phyloP scores from a whole-genome alignment of 1,140 invertebrate genomes.

The Adoxophyes honmai region DNA sequence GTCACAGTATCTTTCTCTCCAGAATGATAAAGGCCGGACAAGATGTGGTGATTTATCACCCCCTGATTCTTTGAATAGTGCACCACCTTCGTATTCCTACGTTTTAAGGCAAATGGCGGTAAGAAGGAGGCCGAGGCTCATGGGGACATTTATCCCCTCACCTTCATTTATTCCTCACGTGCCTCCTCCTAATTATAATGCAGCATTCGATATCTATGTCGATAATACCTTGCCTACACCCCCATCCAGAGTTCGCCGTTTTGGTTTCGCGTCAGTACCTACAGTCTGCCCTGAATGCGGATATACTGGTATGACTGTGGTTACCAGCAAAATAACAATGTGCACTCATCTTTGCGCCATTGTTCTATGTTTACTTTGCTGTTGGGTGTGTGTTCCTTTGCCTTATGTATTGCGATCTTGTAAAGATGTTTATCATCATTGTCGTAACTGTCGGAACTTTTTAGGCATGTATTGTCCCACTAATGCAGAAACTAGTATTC shows the following conservation, averaged over 20 bases:
- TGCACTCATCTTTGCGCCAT: constrained; percentile 64
- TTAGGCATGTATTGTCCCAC: constrained; percentile 64
- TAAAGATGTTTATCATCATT: constrained; percentile 69
- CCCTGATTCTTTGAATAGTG: constrained; percentile 59
- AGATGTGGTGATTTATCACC: constrained; percentile 36
- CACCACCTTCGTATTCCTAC: constrained; percentile 69
- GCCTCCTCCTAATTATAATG: constrained; percentile 63
- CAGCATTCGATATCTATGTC: constrained; percentile 64
- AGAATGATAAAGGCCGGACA: background rate
- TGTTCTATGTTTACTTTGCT: constrained; percentile 56
- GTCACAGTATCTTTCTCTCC: background rate
- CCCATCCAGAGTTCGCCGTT: constrained; percentile 43
- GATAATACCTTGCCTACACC: constrained; percentile 45
- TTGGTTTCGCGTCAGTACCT: constrained; percentile 53
- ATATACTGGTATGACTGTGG: constrained; percentile 49
- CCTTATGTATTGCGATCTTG: constrained; percentile 63
- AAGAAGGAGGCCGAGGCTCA: constrained; percentile 49
- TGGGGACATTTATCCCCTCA: constrained; percentile 66
- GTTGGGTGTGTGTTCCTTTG: constrained; percentile 64
- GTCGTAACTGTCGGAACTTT: constrained; percentile 57
- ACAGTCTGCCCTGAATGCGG: constrained; percentile 63
- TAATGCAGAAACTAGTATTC: constrained; percentile 41
- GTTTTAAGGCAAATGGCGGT: constrained; percentile 60
- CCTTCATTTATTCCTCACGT: constrained; percentile 61
- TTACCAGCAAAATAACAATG: constrained; percentile 51